Evolutionary conservation across 2,888 invertebrate species (phyloP).

Genomic region (Folsomia manolachei): DNA sequence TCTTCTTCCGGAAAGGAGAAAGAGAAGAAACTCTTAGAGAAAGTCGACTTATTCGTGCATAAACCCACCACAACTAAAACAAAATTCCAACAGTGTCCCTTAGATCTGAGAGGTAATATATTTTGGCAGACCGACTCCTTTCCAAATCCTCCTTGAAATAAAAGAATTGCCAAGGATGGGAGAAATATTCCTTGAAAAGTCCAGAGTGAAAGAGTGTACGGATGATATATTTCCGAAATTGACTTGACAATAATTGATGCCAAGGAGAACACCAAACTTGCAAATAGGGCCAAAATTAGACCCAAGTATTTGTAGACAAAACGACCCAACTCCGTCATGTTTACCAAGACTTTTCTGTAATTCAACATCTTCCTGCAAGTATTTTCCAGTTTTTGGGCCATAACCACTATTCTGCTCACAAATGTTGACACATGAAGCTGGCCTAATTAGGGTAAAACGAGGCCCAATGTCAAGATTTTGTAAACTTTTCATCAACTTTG

Average conservation of each 20-base stretch:
- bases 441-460: not conserved
- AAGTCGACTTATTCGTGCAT: no score
- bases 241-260: slow-evolving; percentile 20
- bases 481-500: slow-evolving; percentile 33
- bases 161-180: slow-evolving; percentile 15
- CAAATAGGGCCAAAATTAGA: slow-evolving; percentile 25
- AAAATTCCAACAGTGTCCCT: not conserved
- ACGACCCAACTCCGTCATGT: not conserved
- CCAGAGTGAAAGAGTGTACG: slow-evolving; percentile 28
- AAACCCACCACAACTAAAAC: not conserved
- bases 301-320: slow-evolving; percentile 21
- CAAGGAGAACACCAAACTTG: slow-evolving; percentile 23
- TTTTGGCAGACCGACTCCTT: not conserved
- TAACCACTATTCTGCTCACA: not conserved
- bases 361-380: slow-evolving; percentile 21
- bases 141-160: not conserved
- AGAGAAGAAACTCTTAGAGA: no score
- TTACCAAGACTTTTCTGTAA: not conserved
- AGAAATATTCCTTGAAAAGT: slow-evolving; percentile 31
- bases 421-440: not conserved
- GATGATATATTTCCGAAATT: slow-evolving; percentile 22
- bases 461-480: slow-evolving; percentile 28
- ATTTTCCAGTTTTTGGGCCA: slow-evolving; percentile 13
- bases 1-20: not conserved
- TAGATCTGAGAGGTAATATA: not conserved